Base-by-base conservation (phyloP, 2,113 vertebrate species). In the Numenius arquata region DNA sequence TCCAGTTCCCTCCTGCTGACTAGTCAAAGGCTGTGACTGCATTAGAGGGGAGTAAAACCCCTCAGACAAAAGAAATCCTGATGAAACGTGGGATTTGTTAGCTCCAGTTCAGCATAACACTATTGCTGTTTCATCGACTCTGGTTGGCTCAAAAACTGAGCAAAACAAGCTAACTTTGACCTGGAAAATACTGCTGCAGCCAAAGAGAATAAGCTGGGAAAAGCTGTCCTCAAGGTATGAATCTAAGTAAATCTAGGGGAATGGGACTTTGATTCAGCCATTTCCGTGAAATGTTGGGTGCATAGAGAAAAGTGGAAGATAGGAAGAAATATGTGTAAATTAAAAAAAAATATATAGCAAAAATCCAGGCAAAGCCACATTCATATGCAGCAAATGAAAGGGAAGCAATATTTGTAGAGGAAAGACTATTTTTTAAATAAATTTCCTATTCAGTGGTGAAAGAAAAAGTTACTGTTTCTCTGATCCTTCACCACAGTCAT, bases 151-250 rank as follows among this genome's bases (percentile, higher is more conserved):
- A 63, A 48, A 75, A 81, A 55, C 58, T 8, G 17, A 81, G 70
- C 30, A 78, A 78, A 91, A 11, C 10, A 91, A 87, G 25, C 20
- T 77, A 14, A 63, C 22, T 85, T 67, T 62, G 40, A 72, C 40
- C 47, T 68, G 43, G 47, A 90, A 88, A 85, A 76, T 30, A 22
- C 11, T 50, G 5, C 12, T 66, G 32, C 21, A 83, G 41, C 9
- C 72, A 70, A 78, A 85, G 70, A 55, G 59, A 92, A 80, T 29
- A 59, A 88, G 5, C 13, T 72, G 41, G 8, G 32, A 89, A 67
- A 8, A 74, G 15, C 17, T 72, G 18, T 67, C 50, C 45, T 71
- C 40, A n/a, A 77, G 32, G 20, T n/a, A 76, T 0, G 0, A 70
- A 50, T 66, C 19, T 41, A 63, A 63, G 20, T 30, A 86, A 34